Evolutionary conservation across 2,888 invertebrate genomes (phyloP).

Genomic region (Rhamphomyia laevipes): DNA sequence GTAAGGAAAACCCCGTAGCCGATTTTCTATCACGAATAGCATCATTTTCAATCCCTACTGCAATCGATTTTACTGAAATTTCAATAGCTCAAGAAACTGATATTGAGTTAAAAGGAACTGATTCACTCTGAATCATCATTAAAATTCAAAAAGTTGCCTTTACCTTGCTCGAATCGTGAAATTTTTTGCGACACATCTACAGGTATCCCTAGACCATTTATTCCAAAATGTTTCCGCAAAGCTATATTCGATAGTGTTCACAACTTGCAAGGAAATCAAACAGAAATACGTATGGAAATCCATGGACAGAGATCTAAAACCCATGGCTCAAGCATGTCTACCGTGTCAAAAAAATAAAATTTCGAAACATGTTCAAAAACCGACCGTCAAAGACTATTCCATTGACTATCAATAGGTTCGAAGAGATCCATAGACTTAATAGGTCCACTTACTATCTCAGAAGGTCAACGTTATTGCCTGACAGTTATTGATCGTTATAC

Average conservation of each 20-base stretch:
- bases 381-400: neutral
- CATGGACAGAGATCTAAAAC: neutral
- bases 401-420: neutral
- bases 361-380: neutral
- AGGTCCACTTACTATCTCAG: neutral
- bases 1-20: slow-evolving; percentile 5
- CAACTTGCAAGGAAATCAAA: slow-evolving; percentile 6
- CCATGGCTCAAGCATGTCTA: neutral
- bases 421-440: neutral
- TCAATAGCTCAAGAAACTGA: slow-evolving; percentile 2
- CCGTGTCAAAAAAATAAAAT: neutral
- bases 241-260: slow-evolving; percentile 11
- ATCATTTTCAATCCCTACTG: neutral
- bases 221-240: neutral
- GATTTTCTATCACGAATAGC: slow-evolving; percentile 9
- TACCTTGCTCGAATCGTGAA: neutral
- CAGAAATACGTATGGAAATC: neutral
- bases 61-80: slow-evolving; percentile 3
- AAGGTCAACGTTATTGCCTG: slow-evolving; percentile 19
- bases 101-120: neutral
- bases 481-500: slow-evolving; percentile 19
- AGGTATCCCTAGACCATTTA: neutral
- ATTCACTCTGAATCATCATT: neutral
- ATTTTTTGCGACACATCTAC: slow-evolving; percentile 4
- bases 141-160: neutral